Percentiles rank a stretch among this genome's conserved stretches.
These are phyloP conservation scores for Steatornis caripensis DNA, from an alignment of 2,113 vertebrate species.

Conservation along the genomic window DNA sequence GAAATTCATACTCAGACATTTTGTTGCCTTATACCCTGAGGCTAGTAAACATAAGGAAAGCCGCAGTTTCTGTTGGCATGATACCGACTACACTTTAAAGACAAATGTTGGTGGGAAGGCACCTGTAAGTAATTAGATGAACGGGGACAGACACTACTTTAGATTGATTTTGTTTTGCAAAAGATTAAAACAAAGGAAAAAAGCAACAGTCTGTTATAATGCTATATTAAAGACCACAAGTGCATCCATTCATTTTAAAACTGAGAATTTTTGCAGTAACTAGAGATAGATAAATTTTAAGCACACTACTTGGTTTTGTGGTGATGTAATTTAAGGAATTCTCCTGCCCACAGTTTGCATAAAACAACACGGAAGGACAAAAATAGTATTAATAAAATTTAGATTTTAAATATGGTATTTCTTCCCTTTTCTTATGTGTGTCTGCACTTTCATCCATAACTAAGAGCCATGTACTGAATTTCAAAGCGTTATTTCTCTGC, in stretches of 20 bases:
- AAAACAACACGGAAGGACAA: not conserved
- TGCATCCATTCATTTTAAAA: not conserved
- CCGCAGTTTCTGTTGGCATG: not conserved
- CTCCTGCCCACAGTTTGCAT: not conserved
- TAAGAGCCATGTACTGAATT: not conserved
- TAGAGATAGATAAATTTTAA: not conserved
- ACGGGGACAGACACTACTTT: not conserved
- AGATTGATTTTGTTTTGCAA: not conserved
- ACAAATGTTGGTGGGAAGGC: not conserved
- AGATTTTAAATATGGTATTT: not conserved
- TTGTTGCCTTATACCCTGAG: not conserved
- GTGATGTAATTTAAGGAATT: not conserved
- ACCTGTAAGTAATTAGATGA: not conserved
- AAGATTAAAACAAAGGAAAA: not conserved
- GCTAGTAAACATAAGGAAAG: not conserved
- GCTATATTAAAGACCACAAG: not conserved
- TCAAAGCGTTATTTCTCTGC: not conserved
- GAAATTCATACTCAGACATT: not conserved
- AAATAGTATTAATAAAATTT: not conserved
- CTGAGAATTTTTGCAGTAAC: not conserved
- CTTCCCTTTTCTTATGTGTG: not conserved
- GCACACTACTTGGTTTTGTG: not conserved
- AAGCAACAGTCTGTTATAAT: not conserved
- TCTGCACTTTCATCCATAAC: not conserved
- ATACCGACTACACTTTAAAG: not conserved